These are phyloP conservation scores for Maniola hyperantus DNA, from an alignment of 2,888 invertebrate species.

Conservation along the genomic window DNA sequence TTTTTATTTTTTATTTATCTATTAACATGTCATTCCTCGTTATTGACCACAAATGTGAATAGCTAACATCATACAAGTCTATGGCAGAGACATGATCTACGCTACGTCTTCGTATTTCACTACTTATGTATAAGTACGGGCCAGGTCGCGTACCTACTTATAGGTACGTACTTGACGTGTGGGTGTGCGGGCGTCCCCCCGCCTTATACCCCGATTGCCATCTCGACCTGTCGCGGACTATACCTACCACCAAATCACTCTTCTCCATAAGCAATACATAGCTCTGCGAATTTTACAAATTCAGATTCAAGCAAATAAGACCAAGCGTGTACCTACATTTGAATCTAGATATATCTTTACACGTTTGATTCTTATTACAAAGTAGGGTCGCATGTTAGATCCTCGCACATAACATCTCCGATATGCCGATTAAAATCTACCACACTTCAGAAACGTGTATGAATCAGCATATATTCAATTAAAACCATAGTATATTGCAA, in stretches of 20 bases:
- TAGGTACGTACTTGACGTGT: too few species aligned
- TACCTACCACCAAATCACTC: too few species aligned
- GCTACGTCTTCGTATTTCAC: neutral
- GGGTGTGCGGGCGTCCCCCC: too few species aligned
- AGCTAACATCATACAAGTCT: neutral
- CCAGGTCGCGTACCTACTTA: too few species aligned
- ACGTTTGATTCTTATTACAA: neutral
- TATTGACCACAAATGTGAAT: neutral
- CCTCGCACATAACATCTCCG: conserved; percentile 1
- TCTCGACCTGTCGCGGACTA: too few species aligned
- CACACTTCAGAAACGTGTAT: neutral
- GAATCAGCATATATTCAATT: conserved; percentile 7
- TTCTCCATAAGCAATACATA: too few species aligned
- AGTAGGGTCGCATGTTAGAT: neutral
- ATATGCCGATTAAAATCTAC: conserved; percentile 16
- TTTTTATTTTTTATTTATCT: too few species aligned
- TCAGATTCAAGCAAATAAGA: neutral
- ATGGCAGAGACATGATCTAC: neutral
- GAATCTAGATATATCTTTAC: conserved; percentile 2
- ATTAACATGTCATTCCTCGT: too few species aligned
- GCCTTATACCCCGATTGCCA: too few species aligned
- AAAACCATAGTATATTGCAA: conserved; percentile 20
- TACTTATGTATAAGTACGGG: too few species aligned
- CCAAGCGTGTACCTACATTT: neutral
- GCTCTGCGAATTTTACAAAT: neutral